Base-by-base conservation (phyloP, 92 coral and sea anemone genomes). In the Blastomussa wellsi region DNA sequence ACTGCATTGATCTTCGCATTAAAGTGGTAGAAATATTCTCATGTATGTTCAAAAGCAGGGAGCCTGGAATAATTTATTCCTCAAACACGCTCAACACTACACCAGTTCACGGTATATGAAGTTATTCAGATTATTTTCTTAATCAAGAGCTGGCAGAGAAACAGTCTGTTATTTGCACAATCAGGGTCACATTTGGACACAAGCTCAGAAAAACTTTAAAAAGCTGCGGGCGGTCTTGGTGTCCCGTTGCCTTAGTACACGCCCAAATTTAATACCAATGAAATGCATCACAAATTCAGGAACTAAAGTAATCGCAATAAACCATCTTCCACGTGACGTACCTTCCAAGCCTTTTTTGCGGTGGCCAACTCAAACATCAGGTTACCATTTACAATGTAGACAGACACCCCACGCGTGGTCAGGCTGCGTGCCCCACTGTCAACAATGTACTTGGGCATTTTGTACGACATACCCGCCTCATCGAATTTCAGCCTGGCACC, bases 401-500 rank as follows among this genome's bases (percentile, higher is more conserved):
- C 86, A 47, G 98, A 92, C 52, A 94, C 65, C 64, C 98, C 98
- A 62, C 94, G 91, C 62, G 89, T 81, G 55, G 89, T 77, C 24
- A 90, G 72, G 65, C 98, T 94, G 62, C 86, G 88, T 9, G 93
- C 98, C 20, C 98, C 98, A 20, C 96, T 96, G 73, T 96, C 98
- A 16, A 96, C 80, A 33, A 96, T 79, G 76, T 96, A 96, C 76
- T 89, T 90, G n/a, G 91, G 93, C 31, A 49, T 85, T 15, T 67
- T 36, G 79, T 89, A 92, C 36, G 94, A 62, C 65, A 55, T 72
- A 16, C 85, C 92, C 7, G 72, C 80, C n/a, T 59, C 76, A 82
- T 87, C 90, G 24, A 96, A 74, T 77, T 82, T 92, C 44, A 96
- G 10, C 91, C 90, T 92, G 41, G 88, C n/a, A 20, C 96, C 98